Evolutionary conservation across 2,888 invertebrate species (phyloP).

Genomic region (Hipparchia sbordonii): DNA sequence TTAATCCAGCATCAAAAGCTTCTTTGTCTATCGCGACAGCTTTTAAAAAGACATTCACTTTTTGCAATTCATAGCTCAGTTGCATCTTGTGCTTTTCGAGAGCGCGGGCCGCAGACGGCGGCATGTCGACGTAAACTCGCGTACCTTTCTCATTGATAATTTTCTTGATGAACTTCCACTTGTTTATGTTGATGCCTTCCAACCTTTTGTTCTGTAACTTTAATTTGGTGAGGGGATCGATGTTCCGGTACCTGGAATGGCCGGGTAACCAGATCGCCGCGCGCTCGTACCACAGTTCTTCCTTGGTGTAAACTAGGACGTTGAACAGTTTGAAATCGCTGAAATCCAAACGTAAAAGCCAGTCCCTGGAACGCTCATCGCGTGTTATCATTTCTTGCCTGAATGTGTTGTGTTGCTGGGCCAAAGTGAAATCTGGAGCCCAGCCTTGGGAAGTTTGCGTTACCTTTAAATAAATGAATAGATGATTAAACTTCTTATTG

Average conservation of each 20-base stretch:
- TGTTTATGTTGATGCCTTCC: constrained; percentile 59
- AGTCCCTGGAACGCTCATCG: constrained; percentile 60
- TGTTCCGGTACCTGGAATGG: constrained; percentile 59
- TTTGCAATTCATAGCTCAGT: constrained; percentile 72
- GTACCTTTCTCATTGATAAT: constrained; percentile 65
- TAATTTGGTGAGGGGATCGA: constrained; percentile 66
- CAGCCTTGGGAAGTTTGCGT: constrained; percentile 55
- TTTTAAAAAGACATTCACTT: constrained; percentile 69
- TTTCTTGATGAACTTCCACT: constrained; percentile 74
- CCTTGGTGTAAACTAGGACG: constrained; percentile 67
- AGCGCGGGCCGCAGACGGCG: constrained; percentile 66
- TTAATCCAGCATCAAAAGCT: constrained; percentile 65
- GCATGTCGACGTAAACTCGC: constrained; percentile 72
- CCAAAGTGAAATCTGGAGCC: constrained; percentile 65
- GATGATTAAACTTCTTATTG: neutral
- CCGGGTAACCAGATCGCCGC: constrained; percentile 75
- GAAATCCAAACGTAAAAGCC: constrained; percentile 67
- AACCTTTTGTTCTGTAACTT: constrained; percentile 64
- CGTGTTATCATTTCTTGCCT: constrained; percentile 64
- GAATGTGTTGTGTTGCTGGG: constrained; percentile 59
- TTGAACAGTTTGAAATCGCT: constrained; percentile 56
- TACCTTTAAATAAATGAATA: constrained; percentile 31
- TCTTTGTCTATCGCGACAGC: constrained; percentile 70
- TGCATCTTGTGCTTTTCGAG: constrained; percentile 64
- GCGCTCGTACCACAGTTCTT: constrained; percentile 73